Conservation (phyloP, 2,113 vertebrate genomes). For the Chionodraco myersi region DNA sequence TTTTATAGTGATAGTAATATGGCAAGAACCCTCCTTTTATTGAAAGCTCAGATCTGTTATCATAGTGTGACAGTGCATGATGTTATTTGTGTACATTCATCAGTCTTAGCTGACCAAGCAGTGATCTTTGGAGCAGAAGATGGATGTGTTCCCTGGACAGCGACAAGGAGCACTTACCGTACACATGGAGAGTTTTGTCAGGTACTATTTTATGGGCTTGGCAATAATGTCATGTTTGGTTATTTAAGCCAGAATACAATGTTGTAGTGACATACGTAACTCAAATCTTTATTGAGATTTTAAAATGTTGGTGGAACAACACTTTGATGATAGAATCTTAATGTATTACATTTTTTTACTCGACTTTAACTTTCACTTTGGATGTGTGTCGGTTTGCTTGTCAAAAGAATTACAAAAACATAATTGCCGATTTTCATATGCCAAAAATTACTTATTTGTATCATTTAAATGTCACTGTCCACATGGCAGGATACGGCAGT, state of each 20-base stretch:
- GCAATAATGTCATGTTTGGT: slow-evolving; percentile 5
- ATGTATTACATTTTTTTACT: too few relatives aligned
- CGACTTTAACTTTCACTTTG: too few relatives aligned
- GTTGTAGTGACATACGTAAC: neutral
- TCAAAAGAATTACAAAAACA: too few relatives aligned
- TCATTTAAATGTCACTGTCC: too few relatives aligned
- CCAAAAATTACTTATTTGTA: too few relatives aligned
- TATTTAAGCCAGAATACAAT: neutral
- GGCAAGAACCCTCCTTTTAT: slow-evolving; percentile 19
- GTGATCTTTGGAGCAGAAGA: slow-evolving; percentile 38
- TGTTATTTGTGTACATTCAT: slow-evolving; percentile 33
- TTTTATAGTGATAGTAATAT: slow-evolving; percentile 42
- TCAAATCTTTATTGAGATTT: neutral
- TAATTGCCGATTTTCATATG: too few relatives aligned
- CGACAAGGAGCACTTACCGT: neutral
- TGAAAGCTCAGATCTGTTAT: slow-evolving; percentile 21
- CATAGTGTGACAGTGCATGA: slow-evolving; percentile 18
- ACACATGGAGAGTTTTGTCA: slow-evolving; percentile 6
- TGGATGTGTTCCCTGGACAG: slow-evolving; percentile 15
- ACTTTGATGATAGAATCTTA: neutral
- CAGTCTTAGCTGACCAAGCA: slow-evolving; percentile 40
- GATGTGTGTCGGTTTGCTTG: too few relatives aligned
- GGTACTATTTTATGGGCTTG: slow-evolving; percentile 19
- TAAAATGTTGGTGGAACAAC: neutral
- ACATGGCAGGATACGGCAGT: too few relatives aligned